Conservation (phyloP, 2,888 invertebrate species). For the Cyclophora punctaria region DNA sequence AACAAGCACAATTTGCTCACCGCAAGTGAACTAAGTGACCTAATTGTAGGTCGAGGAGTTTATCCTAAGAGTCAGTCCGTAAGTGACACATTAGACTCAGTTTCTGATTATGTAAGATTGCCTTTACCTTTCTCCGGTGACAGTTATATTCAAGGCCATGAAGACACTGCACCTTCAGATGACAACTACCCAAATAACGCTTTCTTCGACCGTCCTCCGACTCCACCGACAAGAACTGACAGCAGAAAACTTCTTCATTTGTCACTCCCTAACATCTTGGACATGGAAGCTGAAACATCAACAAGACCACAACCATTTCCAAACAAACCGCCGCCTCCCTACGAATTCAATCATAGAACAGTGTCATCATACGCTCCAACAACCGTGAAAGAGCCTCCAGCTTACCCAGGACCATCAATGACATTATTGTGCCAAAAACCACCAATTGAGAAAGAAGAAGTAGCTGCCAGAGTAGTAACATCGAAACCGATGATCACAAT, state of each 20-base stretch:
- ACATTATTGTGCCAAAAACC: constrained; percentile 33
- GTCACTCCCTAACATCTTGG: constrained; percentile 65
- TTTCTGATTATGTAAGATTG: constrained; percentile 91
- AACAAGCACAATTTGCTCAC: constrained; percentile 84
- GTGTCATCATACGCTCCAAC: constrained; percentile 44
- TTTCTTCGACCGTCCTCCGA: constrained; percentile 77
- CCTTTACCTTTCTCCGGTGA: constrained; percentile 75
- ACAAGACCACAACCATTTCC: constrained; percentile 38
- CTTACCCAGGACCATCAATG: constrained; percentile 72
- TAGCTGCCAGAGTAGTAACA: constrained; percentile 84
- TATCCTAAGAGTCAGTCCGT: constrained; percentile 85
- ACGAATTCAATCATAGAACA: constrained; percentile 78
- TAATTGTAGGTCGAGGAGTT: constrained; percentile 86
- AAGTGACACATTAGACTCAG: constrained; percentile 89
- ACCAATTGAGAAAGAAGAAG: constrained; percentile 75
- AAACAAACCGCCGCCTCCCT: constrained; percentile 80
- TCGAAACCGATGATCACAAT: constrained; percentile 85
- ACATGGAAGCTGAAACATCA: constrained; percentile 42
- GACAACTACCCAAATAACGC: constrained; percentile 67
- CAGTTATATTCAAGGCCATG: constrained; percentile 75
- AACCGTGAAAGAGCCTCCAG: constrained; percentile 77
- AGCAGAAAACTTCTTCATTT: constrained; percentile 69
- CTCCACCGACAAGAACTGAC: constrained; percentile 81
- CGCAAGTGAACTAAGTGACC: constrained; percentile 87
- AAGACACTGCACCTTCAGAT: constrained; percentile 76